Evolutionary conservation across 2,888 invertebrate genomes (phyloP), one percentile per base, ranked within the genome.

Genomic region (Chironomus tentans): DNA sequence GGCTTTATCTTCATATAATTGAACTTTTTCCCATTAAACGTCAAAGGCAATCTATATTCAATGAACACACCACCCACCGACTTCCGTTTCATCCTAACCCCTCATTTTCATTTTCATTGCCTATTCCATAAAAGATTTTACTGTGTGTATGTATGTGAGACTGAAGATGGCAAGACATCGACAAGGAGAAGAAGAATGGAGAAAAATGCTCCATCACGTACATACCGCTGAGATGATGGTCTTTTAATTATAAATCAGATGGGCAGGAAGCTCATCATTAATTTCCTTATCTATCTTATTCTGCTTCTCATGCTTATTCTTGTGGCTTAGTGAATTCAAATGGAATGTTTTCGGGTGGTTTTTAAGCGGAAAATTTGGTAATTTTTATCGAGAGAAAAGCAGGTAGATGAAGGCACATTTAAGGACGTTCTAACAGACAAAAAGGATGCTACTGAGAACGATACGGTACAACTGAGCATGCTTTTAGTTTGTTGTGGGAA

Each of bases 231-330:
- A 56, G 56, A 56, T 56, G 56, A 56, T 68, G 46, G 46, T 70
- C 70, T 70, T 46, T 70, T 70, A 70, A 70, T 70, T 70, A 70
- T 70, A 70, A 70, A 70, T 70, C 70, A 70, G 70, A 38, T 70
- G 13, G 38, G 21, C 70, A 70, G 70, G 70, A 70, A 48, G 70
- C 48, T 70, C 47, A 47, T 70, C 70, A 70, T 70, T 70, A 70
- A 70, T 70, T 48, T 48, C 18, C 70, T 70, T 70, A 48, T 70
- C 47, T 47, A 48, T 47, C 47, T 47, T 28, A 18, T 70, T 56
- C 15, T 56, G 2, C 56, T 56, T 15, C n/a, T 50, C n/a, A 2
- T 15, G 15, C 2, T 50, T 13, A 7, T 15, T 56, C 56, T 18
- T n/a, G 2, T 56, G 56, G 15, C 6, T 15, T 38, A 10, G 38